A percentile compares a stretch with the other conserved stretches of the same genome.
Conservation (phyloP, 2,797 vertebrate species). For the Pangasius krempfi region DNA sequence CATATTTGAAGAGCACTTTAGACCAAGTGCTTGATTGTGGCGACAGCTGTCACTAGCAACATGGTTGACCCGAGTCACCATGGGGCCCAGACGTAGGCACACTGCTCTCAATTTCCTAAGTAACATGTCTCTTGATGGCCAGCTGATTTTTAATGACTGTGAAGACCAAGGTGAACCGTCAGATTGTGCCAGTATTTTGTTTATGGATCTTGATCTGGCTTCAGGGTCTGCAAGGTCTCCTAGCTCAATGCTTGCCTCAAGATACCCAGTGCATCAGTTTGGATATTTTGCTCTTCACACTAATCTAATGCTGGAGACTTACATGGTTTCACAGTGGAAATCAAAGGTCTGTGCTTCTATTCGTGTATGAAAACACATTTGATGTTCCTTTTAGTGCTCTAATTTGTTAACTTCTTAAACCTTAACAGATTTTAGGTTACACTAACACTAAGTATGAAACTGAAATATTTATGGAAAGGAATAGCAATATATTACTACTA, state of each 20-base stretch:
- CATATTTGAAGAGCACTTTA: background rate
- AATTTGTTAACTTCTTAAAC: background rate
- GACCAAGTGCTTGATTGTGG: too few species aligned
- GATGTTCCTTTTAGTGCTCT: background rate
- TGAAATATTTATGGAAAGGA: background rate
- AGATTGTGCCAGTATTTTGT: background rate
- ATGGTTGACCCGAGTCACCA: too few species aligned
- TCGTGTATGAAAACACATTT: background rate
- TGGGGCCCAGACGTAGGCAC: too few species aligned
- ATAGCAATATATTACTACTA: too few species aligned
- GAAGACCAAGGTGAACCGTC: background rate
- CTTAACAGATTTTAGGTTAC: background rate
- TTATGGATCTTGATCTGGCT: background rate
- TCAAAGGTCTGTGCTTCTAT: background rate
- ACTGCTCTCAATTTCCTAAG: too few species aligned
- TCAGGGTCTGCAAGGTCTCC: background rate
- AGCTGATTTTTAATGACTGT: too few species aligned
- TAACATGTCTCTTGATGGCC: too few species aligned
- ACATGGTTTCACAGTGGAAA: background rate
- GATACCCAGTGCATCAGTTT: background rate
- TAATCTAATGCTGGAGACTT: background rate
- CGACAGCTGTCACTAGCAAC: too few species aligned
- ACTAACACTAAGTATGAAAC: background rate
- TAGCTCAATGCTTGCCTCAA: background rate
- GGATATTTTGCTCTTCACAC: background rate